These are phyloP conservation scores for Hylia prasina DNA, from an alignment of 2,113 vertebrate species.

Conservation along the genomic window DNA sequence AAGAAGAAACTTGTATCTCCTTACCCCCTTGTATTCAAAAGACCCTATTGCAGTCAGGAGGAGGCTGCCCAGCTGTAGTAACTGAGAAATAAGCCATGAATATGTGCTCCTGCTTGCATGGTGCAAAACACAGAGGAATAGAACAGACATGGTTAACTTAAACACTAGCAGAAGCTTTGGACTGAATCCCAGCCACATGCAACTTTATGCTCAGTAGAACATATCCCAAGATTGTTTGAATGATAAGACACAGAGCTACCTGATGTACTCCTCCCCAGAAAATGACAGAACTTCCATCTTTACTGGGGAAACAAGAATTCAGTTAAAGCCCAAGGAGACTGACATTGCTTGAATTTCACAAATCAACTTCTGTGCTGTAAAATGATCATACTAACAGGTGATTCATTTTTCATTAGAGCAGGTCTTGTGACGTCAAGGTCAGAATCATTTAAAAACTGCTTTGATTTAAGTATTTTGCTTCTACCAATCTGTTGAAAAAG, in stretches of 20 bases:
- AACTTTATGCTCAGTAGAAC: background rate
- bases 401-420: background rate
- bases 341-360: background rate
- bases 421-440: background rate
- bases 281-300: background rate
- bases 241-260: background rate
- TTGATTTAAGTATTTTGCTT: background rate
- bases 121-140: background rate
- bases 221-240: background rate
- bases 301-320: background rate
- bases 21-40: background rate
- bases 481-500: background rate
- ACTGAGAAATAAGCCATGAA: background rate
- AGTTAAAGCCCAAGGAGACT: background rate
- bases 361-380: background rate
- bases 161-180: background rate
- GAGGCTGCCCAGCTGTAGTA: background rate
- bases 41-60: background rate
- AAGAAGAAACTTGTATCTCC: background rate
- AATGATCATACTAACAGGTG: background rate
- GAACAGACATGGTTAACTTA: background rate
- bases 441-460: background rate
- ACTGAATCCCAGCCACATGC: background rate
- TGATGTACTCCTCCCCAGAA: background rate
- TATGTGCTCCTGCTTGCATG: background rate